Evolutionary conservation across 2,888 invertebrate genomes (phyloP), one percentile per base, ranked within the genome.

Genomic region (Nomada ruficornis): DNA sequence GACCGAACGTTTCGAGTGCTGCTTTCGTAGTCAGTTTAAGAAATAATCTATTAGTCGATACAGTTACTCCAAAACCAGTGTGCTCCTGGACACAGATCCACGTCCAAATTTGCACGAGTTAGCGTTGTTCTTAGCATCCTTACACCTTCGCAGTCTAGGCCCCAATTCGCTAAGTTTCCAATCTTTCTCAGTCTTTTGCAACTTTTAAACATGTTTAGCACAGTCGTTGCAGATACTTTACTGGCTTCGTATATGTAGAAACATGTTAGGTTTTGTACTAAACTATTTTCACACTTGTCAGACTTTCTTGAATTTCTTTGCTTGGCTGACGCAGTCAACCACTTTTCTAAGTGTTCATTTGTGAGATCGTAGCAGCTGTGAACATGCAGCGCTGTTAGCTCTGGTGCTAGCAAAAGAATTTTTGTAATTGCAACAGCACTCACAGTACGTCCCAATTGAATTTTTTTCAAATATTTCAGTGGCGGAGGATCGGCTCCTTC

Each of bases 151-250:
- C 92, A 92, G 50, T 93, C 92, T 18, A 94, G 87, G 11, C 92
- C 93, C 94, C 94, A 94, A 78, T 94, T 94, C 9, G 91, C 91
- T n/a, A 94, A 86, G 76, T 94, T 94, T 0, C 94, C 94, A 23
- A 94, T 92, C 72, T 88, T 90, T 60, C 90, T 86, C 13, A 94
- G 87, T 80, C 90, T 91, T 59, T 89, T 89, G 79, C 94, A 94
- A 60, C 87, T 89, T 70, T 92, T 90, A 52, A 94, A 88, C 85
- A 94, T 90, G 44, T 90, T 90, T 9, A 93, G 84, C 23, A 94
- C 91, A 5, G 93, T 92, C 4, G 88, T 84, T 15, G 91, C 91
- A 0, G 94, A 93, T 15, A 94, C 90, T 63, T 92, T 90, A 60
- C 91, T 92, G 5, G 94, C 93, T 71, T 94, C 93, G 77, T 94